A percentile compares a stretch with the other conserved stretches of the same genome.
phyloP scores from a whole-genome alignment of 2,888 invertebrate genomes.

The Gari tellinella region DNA sequence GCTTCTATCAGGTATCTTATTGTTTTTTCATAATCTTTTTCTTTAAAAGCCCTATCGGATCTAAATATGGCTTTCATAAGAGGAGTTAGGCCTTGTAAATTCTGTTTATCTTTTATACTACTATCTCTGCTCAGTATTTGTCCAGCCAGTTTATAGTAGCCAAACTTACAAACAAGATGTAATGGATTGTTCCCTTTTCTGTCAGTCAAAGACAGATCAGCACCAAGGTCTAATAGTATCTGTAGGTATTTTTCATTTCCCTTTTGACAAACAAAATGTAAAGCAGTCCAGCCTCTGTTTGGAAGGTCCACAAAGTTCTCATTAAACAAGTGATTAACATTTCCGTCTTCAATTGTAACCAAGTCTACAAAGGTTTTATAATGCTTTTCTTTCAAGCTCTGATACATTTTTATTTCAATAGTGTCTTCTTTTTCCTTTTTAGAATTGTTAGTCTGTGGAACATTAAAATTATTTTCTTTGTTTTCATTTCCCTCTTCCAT shows the following conservation, averaged over 20 bases:
- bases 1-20: constrained; percentile 65
- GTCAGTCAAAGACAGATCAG: constrained; percentile 62
- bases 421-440: not conserved
- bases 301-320: constrained; percentile 65
- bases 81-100: constrained; percentile 75
- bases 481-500: not conserved
- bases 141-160: constrained; percentile 65
- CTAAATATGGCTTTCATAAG: constrained; percentile 71
- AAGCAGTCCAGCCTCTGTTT: constrained; percentile 63
- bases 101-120: constrained; percentile 65
- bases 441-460: not conserved
- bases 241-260: constrained; percentile 60
- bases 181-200: constrained; percentile 72
- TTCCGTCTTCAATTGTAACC: constrained; percentile 46
- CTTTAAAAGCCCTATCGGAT: constrained; percentile 65
- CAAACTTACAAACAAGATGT: constrained; percentile 74
- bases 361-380: constrained; percentile 51
- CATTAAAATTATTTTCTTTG: not conserved
- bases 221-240: constrained; percentile 66
- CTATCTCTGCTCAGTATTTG: constrained; percentile 62
- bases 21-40: constrained; percentile 65
- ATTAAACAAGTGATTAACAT: constrained; percentile 69
- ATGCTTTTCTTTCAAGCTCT: constrained; percentile 64
- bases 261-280: constrained; percentile 67
- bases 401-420: constrained; percentile 43